Evolutionary conservation across 2,888 invertebrate species (phyloP).

Genomic region (Coenonympha glycerion): DNA sequence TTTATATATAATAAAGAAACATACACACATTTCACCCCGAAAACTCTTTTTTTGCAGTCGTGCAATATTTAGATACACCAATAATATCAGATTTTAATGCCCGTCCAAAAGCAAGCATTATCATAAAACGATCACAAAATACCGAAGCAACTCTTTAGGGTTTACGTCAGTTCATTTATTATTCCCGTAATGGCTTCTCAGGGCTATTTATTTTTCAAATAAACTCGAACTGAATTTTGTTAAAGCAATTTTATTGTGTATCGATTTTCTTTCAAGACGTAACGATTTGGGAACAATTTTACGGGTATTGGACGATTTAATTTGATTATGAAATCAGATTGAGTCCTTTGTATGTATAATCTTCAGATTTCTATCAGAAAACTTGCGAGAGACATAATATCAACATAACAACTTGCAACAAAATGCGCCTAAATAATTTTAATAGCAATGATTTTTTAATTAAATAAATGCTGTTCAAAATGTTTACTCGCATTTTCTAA

Average conservation of each 20-base stretch:
- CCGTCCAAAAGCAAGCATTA: background rate
- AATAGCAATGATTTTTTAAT: too few relatives aligned
- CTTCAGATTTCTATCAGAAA: too few relatives aligned
- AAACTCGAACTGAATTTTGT: background rate
- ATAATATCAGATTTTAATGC: background rate
- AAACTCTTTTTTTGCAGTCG: too few relatives aligned
- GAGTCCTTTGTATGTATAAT: background rate
- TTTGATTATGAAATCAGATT: background rate
- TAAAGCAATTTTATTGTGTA: slow-evolving; percentile 4
- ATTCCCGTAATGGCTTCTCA: slow-evolving; percentile 7
- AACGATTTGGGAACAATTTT: background rate
- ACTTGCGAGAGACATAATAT: too few relatives aligned
- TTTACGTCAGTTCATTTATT: slow-evolving; percentile 7
- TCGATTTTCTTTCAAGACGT: slow-evolving; percentile 4
- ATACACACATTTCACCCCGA: too few relatives aligned
- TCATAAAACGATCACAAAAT: slow-evolving; percentile 8
- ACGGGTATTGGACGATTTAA: background rate
- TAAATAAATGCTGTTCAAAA: too few relatives aligned
- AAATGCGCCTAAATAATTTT: too few relatives aligned
- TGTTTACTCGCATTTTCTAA: too few relatives aligned
- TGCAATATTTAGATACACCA: too few relatives aligned
- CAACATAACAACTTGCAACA: too few relatives aligned
- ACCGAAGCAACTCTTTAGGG: background rate
- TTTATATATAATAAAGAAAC: too few relatives aligned
- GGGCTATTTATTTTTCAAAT: slow-evolving; percentile 9